Conservation (phyloP, 2,888 invertebrate genomes). For the Priocnemis perturbator region DNA sequence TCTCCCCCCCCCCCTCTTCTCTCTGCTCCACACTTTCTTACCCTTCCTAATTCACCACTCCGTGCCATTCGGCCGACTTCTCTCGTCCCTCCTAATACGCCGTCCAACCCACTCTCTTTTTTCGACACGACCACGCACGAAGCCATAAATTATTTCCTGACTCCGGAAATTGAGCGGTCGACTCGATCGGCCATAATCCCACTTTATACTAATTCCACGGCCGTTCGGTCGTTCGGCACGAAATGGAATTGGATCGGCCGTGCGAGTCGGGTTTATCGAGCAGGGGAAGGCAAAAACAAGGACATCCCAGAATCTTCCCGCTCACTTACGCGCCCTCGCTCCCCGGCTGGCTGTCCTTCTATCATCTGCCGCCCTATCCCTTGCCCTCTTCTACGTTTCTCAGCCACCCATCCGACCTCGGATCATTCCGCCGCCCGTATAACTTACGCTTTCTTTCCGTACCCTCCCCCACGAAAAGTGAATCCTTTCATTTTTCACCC, state of each 20-base stretch:
- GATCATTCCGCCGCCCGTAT: conserved; percentile 12
- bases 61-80: not conserved
- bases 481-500: conserved; percentile 35
- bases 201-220: conserved; percentile 47
- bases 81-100: not conserved
- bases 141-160: conserved; percentile 48
- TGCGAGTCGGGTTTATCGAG: conserved; percentile 24
- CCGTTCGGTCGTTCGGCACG: conserved; percentile 21
- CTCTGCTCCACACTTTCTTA: not conserved
- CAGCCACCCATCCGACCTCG: too few species aligned
- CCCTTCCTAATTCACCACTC: not conserved
- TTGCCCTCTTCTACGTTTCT: too few species aligned
- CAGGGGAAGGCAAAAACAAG: conserved; percentile 35
- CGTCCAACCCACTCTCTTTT: conserved; percentile 8
- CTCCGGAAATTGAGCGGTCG: conserved; percentile 41
- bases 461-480: conserved; percentile 16
- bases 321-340: not conserved
- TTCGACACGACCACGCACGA: conserved; percentile 12
- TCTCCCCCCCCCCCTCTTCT: not conserved
- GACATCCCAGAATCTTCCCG: conserved; percentile 8
- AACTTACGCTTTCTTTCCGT: too few species aligned
- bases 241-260: conserved; percentile 42
- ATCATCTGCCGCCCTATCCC: not conserved
- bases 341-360: conserved; percentile 29
- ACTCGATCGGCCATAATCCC: conserved; percentile 34